Conservation (phyloP, 1,140 invertebrate genomes). For the roundworm (Caenorhabditis elegans) region WBcel235 BX284603.4:4886501-4887000, state of each 20-base stretch:
- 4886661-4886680: neutral
- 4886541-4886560: neutral
- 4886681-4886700: neutral
- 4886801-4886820: neutral
- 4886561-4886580: neutral
- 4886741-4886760: neutral
- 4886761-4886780: neutral
- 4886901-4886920: no score
- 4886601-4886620: neutral
- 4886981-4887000: no score
- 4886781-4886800: neutral
- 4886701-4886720: neutral
- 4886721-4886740: neutral
- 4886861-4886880: no score
- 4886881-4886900: no score
- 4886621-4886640: neutral
- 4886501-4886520: neutral
- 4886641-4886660: no score
- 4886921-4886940: no score
- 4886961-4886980: no score
- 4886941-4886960: no score
- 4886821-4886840: neutral
- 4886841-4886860: neutral
- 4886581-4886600: neutral
- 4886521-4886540: neutral